A percentile compares a stretch with the other conserved stretches of the same genome.
These are phyloP conservation scores for Gasterosteus nipponicus DNA, from an alignment of 2,113 vertebrate genomes.

Conservation along the genomic window DNA sequence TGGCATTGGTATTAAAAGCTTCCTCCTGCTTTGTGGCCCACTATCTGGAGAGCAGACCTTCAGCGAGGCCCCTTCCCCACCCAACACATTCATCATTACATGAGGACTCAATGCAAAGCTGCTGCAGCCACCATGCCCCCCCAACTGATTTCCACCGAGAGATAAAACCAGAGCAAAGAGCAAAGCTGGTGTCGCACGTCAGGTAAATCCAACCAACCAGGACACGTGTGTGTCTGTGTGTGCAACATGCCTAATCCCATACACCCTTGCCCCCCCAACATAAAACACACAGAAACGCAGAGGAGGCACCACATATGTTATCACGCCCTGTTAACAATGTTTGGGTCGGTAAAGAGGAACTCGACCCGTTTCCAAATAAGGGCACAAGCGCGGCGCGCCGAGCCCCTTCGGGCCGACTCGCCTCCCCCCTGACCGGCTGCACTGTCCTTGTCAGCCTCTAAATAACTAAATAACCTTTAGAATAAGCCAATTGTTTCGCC, in stretches of 20 bases:
- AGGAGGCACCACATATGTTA: constrained; percentile 25
- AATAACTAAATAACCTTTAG: constrained; percentile 72
- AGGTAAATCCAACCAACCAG: constrained; percentile 38
- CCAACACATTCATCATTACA: constrained; percentile 70
- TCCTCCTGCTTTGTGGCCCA: constrained; percentile 48
- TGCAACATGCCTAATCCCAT: background rate
- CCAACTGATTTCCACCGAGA: constrained; percentile 69
- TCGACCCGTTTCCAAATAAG: constrained; percentile 59
- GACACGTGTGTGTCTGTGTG: constrained; percentile 7
- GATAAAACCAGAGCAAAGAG: constrained; percentile 39
- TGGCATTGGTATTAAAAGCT: constrained; percentile 62
- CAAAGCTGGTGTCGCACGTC: constrained; percentile 38
- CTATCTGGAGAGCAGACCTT: constrained; percentile 59
- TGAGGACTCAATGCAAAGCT: constrained; percentile 44
- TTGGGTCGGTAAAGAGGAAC: constrained; percentile 47
- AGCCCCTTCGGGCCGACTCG: constrained; percentile 58
- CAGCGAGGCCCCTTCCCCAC: constrained; percentile 27
- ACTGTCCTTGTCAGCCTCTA: constrained; percentile 68
- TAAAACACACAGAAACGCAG: constrained; percentile 10
- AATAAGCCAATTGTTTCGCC: constrained; percentile 73
- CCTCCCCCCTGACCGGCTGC: constrained; percentile 56
- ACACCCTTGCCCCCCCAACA: background rate
- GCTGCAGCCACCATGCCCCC: constrained; percentile 51
- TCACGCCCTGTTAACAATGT: constrained; percentile 49
- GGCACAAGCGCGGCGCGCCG: constrained; percentile 52